Evolutionary conservation across 2,888 invertebrate genomes (phyloP).

Genomic region (Dyspetes luteomarginatus): DNA sequence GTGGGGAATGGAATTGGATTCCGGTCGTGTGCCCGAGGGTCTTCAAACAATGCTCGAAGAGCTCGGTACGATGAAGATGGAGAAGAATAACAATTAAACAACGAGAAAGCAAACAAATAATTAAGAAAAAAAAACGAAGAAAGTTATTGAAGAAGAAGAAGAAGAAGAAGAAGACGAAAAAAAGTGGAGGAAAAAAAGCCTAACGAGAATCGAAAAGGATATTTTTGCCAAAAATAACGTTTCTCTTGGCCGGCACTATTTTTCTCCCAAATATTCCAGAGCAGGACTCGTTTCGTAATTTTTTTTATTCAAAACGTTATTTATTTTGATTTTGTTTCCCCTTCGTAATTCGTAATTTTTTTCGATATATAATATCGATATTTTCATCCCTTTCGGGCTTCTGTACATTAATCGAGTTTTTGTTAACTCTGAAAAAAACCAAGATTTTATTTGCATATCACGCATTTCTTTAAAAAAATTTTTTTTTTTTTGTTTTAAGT

Average conservation of each 20-base stretch:
- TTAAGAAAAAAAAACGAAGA: conserved; percentile 8
- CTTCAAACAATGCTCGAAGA: conserved; percentile 91
- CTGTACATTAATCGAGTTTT: conserved; percentile 23
- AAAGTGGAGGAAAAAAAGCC: not conserved
- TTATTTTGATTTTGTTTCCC: conserved; percentile 9
- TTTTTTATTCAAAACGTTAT: not conserved
- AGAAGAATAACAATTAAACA: conserved; percentile 79
- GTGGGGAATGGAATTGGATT: conserved; percentile 92
- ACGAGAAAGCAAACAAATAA: conserved; percentile 24
- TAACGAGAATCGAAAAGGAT: not conserved
- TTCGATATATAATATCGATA: not conserved
- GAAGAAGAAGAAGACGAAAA: conserved; percentile 8
- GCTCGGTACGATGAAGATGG: conserved; percentile 89
- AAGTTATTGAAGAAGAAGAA: conserved; percentile 2
- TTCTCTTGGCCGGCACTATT: not conserved
- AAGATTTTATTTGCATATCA: conserved; percentile 53
- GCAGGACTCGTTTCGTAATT: not conserved
- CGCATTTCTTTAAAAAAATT: not conserved
- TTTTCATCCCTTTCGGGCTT: not conserved
- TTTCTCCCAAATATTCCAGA: too few relatives aligned
- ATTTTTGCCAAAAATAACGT: conserved; percentile 12
- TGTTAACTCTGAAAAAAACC: conserved; percentile 23
- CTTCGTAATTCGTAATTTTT: not conserved
- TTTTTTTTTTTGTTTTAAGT: not conserved
- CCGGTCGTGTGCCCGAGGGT: conserved; percentile 92